Percentiles rank a stretch among this genome's conserved stretches.
These are phyloP conservation scores for Fragum fragum DNA, from an alignment of 2,888 invertebrate genomes.

Conservation along the genomic window DNA sequence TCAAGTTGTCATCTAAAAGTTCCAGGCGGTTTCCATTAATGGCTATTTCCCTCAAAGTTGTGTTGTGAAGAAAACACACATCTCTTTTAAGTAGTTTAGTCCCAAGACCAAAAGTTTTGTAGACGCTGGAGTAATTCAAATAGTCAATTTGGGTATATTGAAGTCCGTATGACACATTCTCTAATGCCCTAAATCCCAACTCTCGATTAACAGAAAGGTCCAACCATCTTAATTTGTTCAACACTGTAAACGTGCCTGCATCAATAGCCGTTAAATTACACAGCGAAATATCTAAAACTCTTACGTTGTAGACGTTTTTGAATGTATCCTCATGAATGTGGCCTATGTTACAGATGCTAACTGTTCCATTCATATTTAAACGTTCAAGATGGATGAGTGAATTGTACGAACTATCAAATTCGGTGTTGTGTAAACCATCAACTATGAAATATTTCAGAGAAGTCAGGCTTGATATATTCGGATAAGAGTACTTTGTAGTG, in stretches of 20 bases:
- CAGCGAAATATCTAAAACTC: background rate
- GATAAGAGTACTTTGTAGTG: background rate
- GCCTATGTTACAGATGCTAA: background rate
- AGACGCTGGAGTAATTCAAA: conserved; percentile 41
- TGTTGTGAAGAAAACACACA: conserved; percentile 55
- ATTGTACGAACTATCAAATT: background rate
- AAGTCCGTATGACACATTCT: conserved; percentile 52
- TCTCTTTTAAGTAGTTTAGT: conserved; percentile 33
- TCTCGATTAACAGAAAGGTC: conserved; percentile 48
- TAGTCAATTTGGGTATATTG: conserved; percentile 46
- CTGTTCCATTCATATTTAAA: conserved; percentile 7
- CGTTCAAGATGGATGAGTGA: background rate
- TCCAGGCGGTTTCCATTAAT: conserved; percentile 39
- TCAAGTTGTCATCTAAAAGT: conserved; percentile 33
- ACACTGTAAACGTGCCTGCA: background rate
- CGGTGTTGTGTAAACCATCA: conserved; percentile 21
- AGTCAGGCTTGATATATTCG: background rate
- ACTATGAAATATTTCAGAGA: background rate
- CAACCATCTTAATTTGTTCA: conserved; percentile 8
- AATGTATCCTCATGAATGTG: background rate
- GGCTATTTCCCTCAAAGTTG: conserved; percentile 38
- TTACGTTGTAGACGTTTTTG: background rate
- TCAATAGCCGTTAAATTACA: conserved; percentile 16
- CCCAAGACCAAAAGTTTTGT: conserved; percentile 45
- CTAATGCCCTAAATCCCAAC: conserved; percentile 35